These are phyloP conservation scores for Drosophila siamana DNA, from an alignment of 2,888 invertebrate genomes.

Conservation along the genomic window DNA sequence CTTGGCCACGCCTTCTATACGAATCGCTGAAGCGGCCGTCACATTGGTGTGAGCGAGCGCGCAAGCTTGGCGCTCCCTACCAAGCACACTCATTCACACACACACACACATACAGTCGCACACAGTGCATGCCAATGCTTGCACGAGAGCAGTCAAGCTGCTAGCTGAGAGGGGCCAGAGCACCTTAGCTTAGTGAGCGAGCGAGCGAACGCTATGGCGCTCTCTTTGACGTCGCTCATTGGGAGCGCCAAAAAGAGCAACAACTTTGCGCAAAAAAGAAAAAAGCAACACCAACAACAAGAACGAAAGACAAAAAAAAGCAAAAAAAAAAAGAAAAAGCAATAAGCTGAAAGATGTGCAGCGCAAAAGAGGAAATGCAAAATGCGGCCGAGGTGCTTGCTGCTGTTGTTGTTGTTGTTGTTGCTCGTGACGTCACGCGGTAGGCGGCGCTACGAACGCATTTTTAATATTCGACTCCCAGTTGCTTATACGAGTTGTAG, in stretches of 20 bases:
- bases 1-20: conserved; percentile 71
- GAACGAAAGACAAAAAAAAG: conserved; percentile 22
- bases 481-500: conserved; percentile 44
- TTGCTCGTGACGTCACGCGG: conserved; percentile 71
- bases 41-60: conserved; percentile 63
- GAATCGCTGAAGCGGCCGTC: conserved; percentile 36
- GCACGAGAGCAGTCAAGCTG: conserved; percentile 36
- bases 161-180: conserved; percentile 21
- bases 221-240: conserved; percentile 61
- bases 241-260: conserved; percentile 59
- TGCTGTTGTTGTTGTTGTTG: conserved; percentile 33
- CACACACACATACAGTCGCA: conserved; percentile 9
- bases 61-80: conserved; percentile 71
- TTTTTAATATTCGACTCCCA: conserved; percentile 66
- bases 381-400: conserved; percentile 46
- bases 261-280: conserved; percentile 42
- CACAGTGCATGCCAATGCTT: conserved; percentile 18
- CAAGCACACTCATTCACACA: conserved; percentile 35
- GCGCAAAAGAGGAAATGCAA: conserved; percentile 71
- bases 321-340: conserved; percentile 38
- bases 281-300: conserved; percentile 24
- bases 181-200: conserved; percentile 28
- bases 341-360: conserved; percentile 57
- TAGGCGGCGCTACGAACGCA: conserved; percentile 81
- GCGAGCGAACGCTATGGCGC: conserved; percentile 43